phyloP scores from a whole-genome alignment of 2,888 invertebrate genomes.

The Acleris literana region DNA sequence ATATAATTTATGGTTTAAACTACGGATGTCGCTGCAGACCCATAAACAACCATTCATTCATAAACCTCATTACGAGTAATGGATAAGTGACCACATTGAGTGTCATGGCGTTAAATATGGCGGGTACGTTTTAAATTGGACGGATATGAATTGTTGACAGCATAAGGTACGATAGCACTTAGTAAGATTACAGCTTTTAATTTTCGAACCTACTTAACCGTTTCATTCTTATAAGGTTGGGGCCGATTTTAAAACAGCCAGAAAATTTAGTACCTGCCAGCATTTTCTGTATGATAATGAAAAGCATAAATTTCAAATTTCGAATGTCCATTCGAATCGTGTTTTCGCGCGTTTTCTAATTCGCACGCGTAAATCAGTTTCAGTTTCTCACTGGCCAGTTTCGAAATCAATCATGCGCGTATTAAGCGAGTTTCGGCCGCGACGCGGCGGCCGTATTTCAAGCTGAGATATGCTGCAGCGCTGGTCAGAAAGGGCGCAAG shows the following conservation, averaged over 20 bases:
- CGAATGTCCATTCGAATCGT: constrained; percentile 3
- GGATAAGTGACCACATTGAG: constrained; percentile 53
- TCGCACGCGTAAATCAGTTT: constrained; percentile 35
- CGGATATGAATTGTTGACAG: constrained; percentile 27
- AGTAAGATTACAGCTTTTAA: too few relatives aligned
- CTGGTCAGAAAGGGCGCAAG: neutral
- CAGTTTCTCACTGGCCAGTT: constrained; percentile 48
- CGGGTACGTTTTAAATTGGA: constrained; percentile 38
- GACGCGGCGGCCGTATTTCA: constrained; percentile 79
- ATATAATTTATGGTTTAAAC: constrained; percentile 79
- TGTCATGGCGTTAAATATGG: constrained; percentile 44
- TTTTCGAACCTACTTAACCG: too few relatives aligned
- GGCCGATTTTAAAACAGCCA: neutral
- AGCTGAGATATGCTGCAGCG: constrained; percentile 70
- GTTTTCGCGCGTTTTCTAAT: constrained; percentile 25
- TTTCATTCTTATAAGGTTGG: too few relatives aligned
- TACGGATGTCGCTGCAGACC: constrained; percentile 66
- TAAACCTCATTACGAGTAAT: constrained; percentile 51
- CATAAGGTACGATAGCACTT: constrained; percentile 7
- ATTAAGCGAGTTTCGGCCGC: constrained; percentile 68
- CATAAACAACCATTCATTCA: constrained; percentile 64
- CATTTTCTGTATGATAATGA: neutral
- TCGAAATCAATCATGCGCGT: constrained; percentile 76
- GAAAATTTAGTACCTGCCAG: neutral
- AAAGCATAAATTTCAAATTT: constrained; percentile 8